These are phyloP conservation scores for Parauchenoglanis punctatus DNA, from an alignment of 2,797 vertebrate species.

Conservation along the genomic window DNA sequence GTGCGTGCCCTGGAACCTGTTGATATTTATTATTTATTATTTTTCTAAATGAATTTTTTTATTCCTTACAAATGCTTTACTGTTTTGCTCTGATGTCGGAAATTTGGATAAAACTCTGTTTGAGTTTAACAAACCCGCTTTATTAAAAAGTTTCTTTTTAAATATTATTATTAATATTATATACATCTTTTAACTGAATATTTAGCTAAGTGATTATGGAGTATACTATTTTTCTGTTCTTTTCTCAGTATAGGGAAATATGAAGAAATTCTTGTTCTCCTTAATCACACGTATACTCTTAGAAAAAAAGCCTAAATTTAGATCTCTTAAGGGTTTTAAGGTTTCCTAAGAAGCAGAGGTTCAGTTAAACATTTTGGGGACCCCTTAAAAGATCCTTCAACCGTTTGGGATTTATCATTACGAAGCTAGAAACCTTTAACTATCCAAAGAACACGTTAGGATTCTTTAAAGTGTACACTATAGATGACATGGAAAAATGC, in stretches of 20 bases:
- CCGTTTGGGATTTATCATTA: not conserved
- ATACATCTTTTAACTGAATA: too few relatives aligned
- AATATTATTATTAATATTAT: too few relatives aligned
- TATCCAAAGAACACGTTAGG: not conserved
- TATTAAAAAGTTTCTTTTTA: too few relatives aligned
- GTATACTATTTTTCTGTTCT: too few relatives aligned
- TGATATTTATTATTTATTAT: not conserved
- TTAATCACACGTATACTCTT: not conserved
- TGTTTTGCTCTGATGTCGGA: not conserved
- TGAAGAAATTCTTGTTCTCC: not conserved
- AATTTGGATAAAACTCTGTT: not conserved
- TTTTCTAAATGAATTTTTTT: not conserved
- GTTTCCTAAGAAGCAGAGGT: too few relatives aligned
- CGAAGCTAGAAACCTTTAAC: not conserved
- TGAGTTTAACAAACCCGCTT: not conserved
- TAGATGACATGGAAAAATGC: not conserved
- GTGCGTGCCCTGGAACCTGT: not conserved
- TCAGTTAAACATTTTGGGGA: not conserved
- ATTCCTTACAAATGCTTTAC: not conserved
- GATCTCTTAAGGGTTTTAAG: not conserved
- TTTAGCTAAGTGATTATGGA: too few relatives aligned
- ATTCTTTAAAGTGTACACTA: not conserved
- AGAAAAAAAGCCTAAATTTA: not conserved
- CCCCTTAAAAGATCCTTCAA: not conserved
- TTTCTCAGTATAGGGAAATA: too few relatives aligned